Evolutionary conservation across 2,888 invertebrate genomes (phyloP), one percentile per base, ranked within the genome.

Genomic region (Cantharis rufa): DNA sequence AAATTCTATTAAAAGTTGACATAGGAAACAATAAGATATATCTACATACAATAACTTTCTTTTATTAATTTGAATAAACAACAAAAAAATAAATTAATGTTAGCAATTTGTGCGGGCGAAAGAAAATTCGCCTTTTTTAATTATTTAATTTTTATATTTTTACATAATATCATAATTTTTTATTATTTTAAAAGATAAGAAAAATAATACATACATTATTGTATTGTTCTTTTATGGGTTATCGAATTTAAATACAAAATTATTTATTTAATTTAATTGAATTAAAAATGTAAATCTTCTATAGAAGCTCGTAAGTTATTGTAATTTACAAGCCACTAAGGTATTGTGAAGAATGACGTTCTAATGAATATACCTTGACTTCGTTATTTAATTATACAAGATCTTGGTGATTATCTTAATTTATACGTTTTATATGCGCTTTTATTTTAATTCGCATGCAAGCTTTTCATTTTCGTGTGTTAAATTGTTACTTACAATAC

Each of bases 331-430:
- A 48, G 9, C 48, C 7, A 48, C 48, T 48, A 48, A 48, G n/a
- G 48, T 48, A 48, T 13, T 48, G 48, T 21, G 63, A 63, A 63
- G 64, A 74, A 74, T 69, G 63, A 74, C 63, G 69, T 63, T 70
- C n/a, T 62, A 64, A 66, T 28, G 70, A 32, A 64, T 13, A 62
- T 72, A 76, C 76, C 76, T 76, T 76, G 76, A 76, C 76, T 76
- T 64, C 70, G 70, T 76, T 76, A 76, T 76, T 76, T 76, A 76
- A 76, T 76, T 76, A 69, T 72, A 76, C 71, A 66, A 72, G 76
- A 76, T 76, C 76, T 61, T 18, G 18, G 72, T 27, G 72, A 76
- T 76, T 76, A 76, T 28, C 62, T 76, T 76, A 76, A 76, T 76
- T 76, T 76, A 76, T 72, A 72, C 61, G 62, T 74, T 78, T 77